Evolutionary conservation across 2,797 vertebrate genomes (phyloP).

Genomic region (Danio jaintianensis): DNA sequence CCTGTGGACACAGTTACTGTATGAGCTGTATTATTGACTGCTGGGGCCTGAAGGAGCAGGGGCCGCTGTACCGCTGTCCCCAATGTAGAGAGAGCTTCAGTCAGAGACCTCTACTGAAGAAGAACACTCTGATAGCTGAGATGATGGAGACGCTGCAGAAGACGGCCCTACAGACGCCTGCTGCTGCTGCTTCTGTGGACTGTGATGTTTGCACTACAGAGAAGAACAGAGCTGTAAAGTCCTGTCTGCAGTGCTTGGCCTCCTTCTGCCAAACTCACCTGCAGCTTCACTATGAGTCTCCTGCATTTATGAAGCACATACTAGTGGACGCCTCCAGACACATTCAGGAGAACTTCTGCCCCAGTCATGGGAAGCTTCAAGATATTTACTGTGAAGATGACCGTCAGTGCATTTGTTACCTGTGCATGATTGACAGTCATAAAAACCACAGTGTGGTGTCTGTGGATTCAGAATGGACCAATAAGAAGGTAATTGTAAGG

Average conservation of each 20-base stretch:
- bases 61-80: conserved; percentile 64
- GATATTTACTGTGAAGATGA: conserved; percentile 48
- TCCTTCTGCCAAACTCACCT: conserved; percentile 49
- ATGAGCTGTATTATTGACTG: no score
- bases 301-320: conserved; percentile 52
- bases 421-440: neutral
- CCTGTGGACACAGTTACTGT: neutral
- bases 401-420: conserved; percentile 24
- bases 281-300: conserved; percentile 43
- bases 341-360: conserved; percentile 22
- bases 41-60: conserved; percentile 50
- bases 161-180: neutral
- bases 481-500: neutral
- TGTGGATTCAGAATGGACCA: conserved; percentile 7
- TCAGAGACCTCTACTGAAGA: conserved; percentile 66
- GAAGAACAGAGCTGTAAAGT: conserved; percentile 26
- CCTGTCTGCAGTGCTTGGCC: conserved; percentile 46
- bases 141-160: conserved; percentile 62
- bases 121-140: conserved; percentile 65
- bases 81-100: conserved; percentile 67
- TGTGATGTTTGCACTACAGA: conserved; percentile 36
- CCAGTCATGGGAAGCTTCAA: conserved; percentile 14
- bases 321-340: conserved; percentile 23
- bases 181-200: neutral
- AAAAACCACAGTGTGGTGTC: fast-evolving